Evolutionary conservation across 2,113 vertebrate species (phyloP).

Genomic region (Cheilinus undulatus): DNA sequence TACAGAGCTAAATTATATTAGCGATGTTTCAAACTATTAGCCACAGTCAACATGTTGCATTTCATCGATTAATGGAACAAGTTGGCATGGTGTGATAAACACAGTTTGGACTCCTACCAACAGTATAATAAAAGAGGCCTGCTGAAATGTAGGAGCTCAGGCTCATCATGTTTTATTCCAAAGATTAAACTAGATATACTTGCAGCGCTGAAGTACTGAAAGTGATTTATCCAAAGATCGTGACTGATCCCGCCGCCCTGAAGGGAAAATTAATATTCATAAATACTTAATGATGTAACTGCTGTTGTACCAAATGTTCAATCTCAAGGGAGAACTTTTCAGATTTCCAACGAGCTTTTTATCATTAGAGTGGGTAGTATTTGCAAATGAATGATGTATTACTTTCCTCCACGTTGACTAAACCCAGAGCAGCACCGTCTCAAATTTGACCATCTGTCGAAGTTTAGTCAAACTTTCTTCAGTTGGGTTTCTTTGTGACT

Average conservation of each 20-base stretch:
- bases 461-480: background rate
- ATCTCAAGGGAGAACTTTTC: background rate
- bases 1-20: background rate
- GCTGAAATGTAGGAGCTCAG: background rate
- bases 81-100: background rate
- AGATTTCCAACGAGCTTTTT: background rate
- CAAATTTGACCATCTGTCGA: too few relatives aligned
- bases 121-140: background rate
- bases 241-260: background rate
- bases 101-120: background rate
- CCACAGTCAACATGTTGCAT: background rate
- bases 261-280: background rate
- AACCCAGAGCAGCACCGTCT: too few relatives aligned
- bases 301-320: background rate
- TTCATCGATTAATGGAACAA: background rate
- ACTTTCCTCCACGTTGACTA: background rate
- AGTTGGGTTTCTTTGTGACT: background rate
- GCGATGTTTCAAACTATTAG: background rate
- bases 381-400: background rate
- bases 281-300: conserved; percentile 2
- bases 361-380: background rate
- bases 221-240: background rate
- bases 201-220: background rate
- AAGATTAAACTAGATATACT: background rate
- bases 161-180: background rate